Evolutionary conservation across 2,888 invertebrate species (phyloP).

Genomic region (Aphelenchoides bicaudatus): DNA sequence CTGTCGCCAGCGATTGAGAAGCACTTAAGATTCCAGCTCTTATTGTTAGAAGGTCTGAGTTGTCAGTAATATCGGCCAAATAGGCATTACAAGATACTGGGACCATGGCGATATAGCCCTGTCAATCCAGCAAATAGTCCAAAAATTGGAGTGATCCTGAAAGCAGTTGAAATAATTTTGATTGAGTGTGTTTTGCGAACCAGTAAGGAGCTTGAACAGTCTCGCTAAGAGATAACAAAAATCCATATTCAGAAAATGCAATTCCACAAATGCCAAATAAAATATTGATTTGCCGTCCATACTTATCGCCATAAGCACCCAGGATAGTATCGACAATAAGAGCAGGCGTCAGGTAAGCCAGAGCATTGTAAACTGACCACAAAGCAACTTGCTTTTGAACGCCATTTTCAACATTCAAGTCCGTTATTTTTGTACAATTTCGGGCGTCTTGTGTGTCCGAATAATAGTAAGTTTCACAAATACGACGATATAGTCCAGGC

Average conservation of each 20-base stretch:
- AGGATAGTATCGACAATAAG: constrained; percentile 38
- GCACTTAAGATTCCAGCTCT: constrained; percentile 37
- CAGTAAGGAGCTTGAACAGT: constrained; percentile 38
- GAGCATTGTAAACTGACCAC: constrained; percentile 36
- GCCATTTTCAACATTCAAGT: constrained; percentile 27
- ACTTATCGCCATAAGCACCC: constrained; percentile 41
- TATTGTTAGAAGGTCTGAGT: constrained; percentile 31
- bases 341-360: constrained; percentile 30
- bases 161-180: constrained; percentile 33
- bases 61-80: constrained; percentile 43
- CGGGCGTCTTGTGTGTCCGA: constrained; percentile 22
- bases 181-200: too few species aligned
- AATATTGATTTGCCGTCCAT: constrained; percentile 42
- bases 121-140: constrained; percentile 32
- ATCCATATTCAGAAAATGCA: constrained; percentile 36
- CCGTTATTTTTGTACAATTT: constrained; percentile 30
- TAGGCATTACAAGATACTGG: constrained; percentile 46
- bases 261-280: constrained; percentile 39
- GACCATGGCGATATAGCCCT: constrained; percentile 31
- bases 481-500: constrained; percentile 37
- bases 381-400: constrained; percentile 38
- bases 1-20: constrained; percentile 34
- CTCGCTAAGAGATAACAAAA: constrained; percentile 36
- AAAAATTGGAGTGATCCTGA: constrained; percentile 34
- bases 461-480: constrained; percentile 38